A percentile compares a stretch with the other conserved stretches of the same genome.
Conservation (phyloP, 2,888 invertebrate species). For the Drosophila trichaetosa region DNA sequence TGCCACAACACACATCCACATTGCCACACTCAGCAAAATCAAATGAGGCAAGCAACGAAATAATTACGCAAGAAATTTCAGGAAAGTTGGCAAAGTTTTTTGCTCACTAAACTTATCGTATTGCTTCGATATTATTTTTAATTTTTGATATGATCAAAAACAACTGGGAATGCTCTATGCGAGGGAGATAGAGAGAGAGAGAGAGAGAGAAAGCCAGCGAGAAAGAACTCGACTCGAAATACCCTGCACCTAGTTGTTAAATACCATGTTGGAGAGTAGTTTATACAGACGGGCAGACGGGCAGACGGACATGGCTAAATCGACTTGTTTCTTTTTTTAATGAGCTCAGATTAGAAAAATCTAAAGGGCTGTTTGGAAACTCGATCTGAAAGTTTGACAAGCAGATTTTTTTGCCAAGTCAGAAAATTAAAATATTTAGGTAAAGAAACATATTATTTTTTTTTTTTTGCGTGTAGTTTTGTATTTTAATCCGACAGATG, state of each 20-base stretch:
- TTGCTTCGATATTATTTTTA: background rate
- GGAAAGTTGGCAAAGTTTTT: background rate
- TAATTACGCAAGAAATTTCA: background rate
- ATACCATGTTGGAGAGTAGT: background rate
- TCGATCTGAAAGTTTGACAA: background rate
- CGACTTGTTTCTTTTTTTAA: background rate
- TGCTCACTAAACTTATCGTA: background rate
- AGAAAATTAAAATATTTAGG: background rate
- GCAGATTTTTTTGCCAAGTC: background rate
- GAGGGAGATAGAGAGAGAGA: background rate
- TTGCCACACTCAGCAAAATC: slow-evolving; percentile 3
- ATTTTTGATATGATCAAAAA: background rate
- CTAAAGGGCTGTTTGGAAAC: background rate
- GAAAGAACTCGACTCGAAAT: background rate
- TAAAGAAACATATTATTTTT: background rate
- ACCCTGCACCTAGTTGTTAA: background rate
- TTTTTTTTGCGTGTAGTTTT: background rate
- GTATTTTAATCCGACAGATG: background rate
- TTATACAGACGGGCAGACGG: background rate
- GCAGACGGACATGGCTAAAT: too few relatives aligned
- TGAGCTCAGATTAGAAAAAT: background rate
- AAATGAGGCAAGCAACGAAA: background rate
- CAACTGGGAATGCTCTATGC: background rate
- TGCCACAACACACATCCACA: background rate
- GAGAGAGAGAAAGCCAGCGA: background rate